Conservation (phyloP, 2,888 invertebrate genomes). For the Tetranychus piercei region DNA sequence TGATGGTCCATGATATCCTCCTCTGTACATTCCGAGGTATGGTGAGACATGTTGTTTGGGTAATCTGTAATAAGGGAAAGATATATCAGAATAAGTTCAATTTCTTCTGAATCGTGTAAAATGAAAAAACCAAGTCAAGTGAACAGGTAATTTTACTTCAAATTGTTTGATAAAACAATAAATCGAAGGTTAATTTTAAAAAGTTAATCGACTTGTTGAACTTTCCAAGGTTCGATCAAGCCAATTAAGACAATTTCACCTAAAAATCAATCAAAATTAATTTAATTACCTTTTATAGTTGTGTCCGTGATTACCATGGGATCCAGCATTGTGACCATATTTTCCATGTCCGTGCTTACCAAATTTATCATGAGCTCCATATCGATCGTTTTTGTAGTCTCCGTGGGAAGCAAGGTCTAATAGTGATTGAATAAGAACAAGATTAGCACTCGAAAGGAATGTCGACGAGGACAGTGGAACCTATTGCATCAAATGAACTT, state of each 20-base stretch:
- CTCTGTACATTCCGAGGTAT: background rate
- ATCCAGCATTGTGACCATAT: background rate
- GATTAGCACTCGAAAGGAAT: background rate
- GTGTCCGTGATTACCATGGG: background rate
- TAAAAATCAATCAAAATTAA: too few relatives aligned
- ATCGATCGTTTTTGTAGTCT: background rate
- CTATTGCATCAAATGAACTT: too few relatives aligned
- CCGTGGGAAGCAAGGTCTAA: background rate
- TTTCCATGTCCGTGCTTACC: slow-evolving; percentile 2
- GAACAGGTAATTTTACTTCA: too few relatives aligned
- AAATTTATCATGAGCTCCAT: slow-evolving; percentile 4
- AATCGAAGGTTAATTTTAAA: too few relatives aligned
- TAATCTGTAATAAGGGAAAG: background rate
- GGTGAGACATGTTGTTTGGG: background rate
- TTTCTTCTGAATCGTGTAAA: background rate
- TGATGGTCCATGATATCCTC: background rate
- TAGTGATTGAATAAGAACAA: too few relatives aligned
- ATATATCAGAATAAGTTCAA: background rate
- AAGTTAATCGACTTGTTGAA: too few relatives aligned
- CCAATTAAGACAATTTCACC: too few relatives aligned
- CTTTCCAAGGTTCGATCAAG: too few relatives aligned
- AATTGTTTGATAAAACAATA: too few relatives aligned
- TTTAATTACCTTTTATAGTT: slow-evolving; percentile 17
- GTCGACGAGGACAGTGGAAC: background rate
- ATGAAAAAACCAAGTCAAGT: too few relatives aligned